These are phyloP conservation scores for Drusus annulatus DNA, from an alignment of 1,140 invertebrate genomes.

Conservation along the genomic window DNA sequence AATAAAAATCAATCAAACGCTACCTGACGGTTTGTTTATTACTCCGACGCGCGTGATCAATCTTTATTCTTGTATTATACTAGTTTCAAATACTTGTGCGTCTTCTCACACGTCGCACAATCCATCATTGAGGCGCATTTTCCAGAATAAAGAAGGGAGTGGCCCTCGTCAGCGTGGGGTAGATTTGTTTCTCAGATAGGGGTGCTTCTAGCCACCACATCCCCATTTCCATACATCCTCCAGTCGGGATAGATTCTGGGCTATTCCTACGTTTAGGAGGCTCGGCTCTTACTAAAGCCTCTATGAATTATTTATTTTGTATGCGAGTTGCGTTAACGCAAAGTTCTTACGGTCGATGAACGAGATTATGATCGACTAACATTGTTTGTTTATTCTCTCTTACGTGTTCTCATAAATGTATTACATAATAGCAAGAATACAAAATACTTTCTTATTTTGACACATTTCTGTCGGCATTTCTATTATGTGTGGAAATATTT, in stretches of 20 bases:
- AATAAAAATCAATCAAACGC: conserved; percentile 13
- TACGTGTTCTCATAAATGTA: conserved; percentile 11
- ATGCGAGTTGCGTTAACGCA: not conserved
- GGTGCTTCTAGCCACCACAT: not conserved
- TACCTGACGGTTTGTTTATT: conserved; percentile 9
- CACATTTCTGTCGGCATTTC: too few species aligned
- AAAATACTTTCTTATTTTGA: too few species aligned
- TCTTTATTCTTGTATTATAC: conserved; percentile 9
- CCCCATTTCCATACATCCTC: too few species aligned
- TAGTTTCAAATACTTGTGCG: not conserved
- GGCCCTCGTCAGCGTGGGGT: not conserved
- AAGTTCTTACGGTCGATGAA: conserved; percentile 39
- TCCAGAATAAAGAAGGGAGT: conserved; percentile 10
- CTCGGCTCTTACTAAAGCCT: not conserved
- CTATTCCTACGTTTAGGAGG: conserved; percentile 2
- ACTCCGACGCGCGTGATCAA: conserved; percentile 1
- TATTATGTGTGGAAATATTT: too few species aligned
- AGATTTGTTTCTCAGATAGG: not conserved
- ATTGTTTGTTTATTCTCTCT: conserved; percentile 40
- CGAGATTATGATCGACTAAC: conserved; percentile 31
- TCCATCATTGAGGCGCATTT: conserved; percentile 31
- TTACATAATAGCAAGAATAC: conserved; percentile 1
- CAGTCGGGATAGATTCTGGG: too few species aligned
- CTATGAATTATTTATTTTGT: conserved; percentile 34
- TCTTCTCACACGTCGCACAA: conserved; percentile 6